Conservation (phyloP, 2,888 invertebrate species). For the Eupithecia dodoneata region DNA sequence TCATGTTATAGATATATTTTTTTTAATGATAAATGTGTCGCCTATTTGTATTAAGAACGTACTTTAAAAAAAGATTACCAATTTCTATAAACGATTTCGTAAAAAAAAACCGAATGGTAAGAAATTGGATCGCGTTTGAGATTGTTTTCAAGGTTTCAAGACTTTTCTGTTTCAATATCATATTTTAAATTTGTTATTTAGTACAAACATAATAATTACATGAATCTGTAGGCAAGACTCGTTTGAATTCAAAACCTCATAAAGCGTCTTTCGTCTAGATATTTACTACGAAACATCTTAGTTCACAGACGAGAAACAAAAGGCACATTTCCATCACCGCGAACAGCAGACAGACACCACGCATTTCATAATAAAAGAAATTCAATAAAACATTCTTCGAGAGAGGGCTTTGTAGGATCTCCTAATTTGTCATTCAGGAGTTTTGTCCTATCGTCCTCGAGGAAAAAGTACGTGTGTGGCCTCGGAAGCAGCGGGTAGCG, state of each 20-base stretch:
- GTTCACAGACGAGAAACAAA: slow-evolving; percentile 18
- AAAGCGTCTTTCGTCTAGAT: not conserved
- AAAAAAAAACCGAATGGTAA: not conserved
- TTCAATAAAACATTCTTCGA: slow-evolving; percentile 66
- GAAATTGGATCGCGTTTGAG: not conserved
- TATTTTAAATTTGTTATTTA: not conserved
- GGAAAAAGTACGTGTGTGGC: slow-evolving; percentile 54
- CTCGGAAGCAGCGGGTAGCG: slow-evolving; percentile 41
- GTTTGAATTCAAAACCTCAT: not conserved
- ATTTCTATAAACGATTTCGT: not conserved
- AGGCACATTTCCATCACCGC: slow-evolving; percentile 10
- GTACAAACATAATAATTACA: not conserved
- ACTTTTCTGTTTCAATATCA: not conserved
- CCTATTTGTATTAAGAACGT: not conserved
- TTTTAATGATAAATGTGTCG: too few species aligned
- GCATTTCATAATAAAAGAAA: slow-evolving; percentile 41
- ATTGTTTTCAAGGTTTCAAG: not conserved
- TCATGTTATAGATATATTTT: too few species aligned
- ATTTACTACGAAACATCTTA: slow-evolving; percentile 13
- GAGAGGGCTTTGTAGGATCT: slow-evolving; percentile 64
- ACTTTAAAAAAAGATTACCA: not conserved
- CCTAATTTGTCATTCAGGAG: slow-evolving; percentile 77
- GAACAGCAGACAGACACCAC: slow-evolving; percentile 5
- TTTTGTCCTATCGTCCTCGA: slow-evolving; percentile 66
- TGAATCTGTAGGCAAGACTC: not conserved